Evolutionary conservation across 2,888 invertebrate genomes (phyloP), one percentile per base, ranked within the genome.

Genomic region (Drosophila kambysellisi): DNA sequence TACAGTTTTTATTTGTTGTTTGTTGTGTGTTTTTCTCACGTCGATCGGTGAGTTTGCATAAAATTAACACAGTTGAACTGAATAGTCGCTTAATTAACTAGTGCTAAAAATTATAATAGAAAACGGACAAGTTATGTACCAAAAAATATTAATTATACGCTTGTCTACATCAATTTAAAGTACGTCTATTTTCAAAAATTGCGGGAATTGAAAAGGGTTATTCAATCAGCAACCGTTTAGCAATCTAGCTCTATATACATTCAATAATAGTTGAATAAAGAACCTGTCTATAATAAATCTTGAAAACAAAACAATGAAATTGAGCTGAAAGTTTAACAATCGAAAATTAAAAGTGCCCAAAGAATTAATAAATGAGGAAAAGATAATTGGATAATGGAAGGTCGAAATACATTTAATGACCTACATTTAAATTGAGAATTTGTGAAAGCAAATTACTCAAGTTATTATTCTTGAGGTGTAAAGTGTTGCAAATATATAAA

Each of bases 41-140:
- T 76, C 72, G 54, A 81, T 83, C 82, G 76, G 66, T 83, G 84
- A 83, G 70, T 83, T 71, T 75, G 85, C 82, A 85, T 84, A 67
- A 78, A 76, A 83, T 81, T 83, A 78, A 78, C 83, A 81, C 81
- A 80, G 46, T 81, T 78, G 48, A 62, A 62, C 64, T 65, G 60
- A 69, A 74, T 74, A 89, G 64, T 70, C 67, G 70, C 68, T 77
- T 81, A 81, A 83, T 77, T 79, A 76, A 62, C 70, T 52, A 70
- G 73, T 76, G 65, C 70, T 66, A 70, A 63, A 63, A 62, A 59
- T 66, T 68, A 54, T 65, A 74, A 69, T 70, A 33, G 73, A 77
- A 65, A 78, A 65, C 63, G 54, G 70, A 65, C 83, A 81, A 81
- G 76, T 72, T 61, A 62, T 74, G 61, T 62, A 54, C 46, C 33